These are phyloP conservation scores for Phylloscopus trochilus DNA, from an alignment of 2,113 vertebrate species.

Conservation along the genomic window DNA sequence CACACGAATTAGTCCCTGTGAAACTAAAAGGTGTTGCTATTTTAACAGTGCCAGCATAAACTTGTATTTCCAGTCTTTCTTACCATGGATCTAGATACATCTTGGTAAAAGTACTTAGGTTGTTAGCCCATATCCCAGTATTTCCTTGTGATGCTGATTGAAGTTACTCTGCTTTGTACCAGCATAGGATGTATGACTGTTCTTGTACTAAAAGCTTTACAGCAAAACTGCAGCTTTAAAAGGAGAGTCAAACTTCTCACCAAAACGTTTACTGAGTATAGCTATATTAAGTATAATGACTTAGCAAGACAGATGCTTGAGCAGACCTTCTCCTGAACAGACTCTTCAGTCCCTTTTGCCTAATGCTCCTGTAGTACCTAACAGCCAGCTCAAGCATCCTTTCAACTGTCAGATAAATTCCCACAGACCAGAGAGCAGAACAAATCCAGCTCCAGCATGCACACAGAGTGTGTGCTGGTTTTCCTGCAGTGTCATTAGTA, in stretches of 20 bases:
- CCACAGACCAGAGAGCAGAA: constrained; percentile 30
- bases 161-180: neutral
- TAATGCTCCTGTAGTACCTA: neutral
- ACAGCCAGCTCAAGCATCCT: neutral
- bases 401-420: neutral
- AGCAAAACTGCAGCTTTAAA: neutral
- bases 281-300: neutral
- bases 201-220: neutral
- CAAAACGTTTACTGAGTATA: neutral
- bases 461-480: neutral
- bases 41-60: neutral
- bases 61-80: neutral
- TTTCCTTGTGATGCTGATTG: neutral
- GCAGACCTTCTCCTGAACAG: neutral
- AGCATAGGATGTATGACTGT: neutral
- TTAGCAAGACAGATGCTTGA: neutral
- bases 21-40: neutral
- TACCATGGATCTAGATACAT: neutral
- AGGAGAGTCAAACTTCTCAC: neutral
- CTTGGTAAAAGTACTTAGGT: neutral
- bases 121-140: neutral
- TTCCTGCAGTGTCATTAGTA: neutral
- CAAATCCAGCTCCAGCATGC: neutral
- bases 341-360: neutral
- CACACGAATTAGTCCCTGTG: neutral